These are phyloP conservation scores for Lithophane leautieri DNA, from an alignment of 2,888 invertebrate genomes.

Conservation along the genomic window DNA sequence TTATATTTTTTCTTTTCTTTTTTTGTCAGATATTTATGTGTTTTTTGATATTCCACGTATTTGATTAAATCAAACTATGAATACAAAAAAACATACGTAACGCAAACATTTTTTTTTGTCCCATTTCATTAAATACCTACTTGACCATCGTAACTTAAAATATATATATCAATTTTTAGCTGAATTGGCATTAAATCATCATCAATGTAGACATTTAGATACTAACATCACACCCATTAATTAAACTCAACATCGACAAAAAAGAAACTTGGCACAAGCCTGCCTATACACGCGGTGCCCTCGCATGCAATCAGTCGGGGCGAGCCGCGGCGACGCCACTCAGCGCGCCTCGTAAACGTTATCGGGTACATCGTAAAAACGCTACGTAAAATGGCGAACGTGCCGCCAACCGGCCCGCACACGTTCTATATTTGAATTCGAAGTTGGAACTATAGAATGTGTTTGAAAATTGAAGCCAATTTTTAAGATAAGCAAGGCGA, in stretches of 20 bases:
- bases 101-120: background rate
- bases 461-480: conserved; percentile 32
- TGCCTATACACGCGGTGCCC: conserved; percentile 67
- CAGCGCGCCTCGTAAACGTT: conserved; percentile 89
- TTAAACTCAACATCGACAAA: conserved; percentile 42
- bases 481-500: conserved; percentile 1
- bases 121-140: background rate
- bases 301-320: conserved; percentile 87
- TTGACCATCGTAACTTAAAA: background rate
- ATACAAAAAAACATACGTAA: background rate
- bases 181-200: background rate
- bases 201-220: background rate
- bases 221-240: background rate
- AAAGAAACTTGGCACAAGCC: conserved; percentile 42
- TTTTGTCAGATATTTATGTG: background rate
- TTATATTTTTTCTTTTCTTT: background rate
- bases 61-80: background rate
- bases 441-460: conserved; percentile 51
- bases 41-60: background rate
- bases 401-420: conserved; percentile 73
- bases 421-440: conserved; percentile 62
- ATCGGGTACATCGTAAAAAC: conserved; percentile 89
- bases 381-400: conserved; percentile 87
- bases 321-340: conserved; percentile 89
- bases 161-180: no score